phyloP scores from a whole-genome alignment of 1,140 invertebrate species.

The Trissolcus basalis region DNA sequence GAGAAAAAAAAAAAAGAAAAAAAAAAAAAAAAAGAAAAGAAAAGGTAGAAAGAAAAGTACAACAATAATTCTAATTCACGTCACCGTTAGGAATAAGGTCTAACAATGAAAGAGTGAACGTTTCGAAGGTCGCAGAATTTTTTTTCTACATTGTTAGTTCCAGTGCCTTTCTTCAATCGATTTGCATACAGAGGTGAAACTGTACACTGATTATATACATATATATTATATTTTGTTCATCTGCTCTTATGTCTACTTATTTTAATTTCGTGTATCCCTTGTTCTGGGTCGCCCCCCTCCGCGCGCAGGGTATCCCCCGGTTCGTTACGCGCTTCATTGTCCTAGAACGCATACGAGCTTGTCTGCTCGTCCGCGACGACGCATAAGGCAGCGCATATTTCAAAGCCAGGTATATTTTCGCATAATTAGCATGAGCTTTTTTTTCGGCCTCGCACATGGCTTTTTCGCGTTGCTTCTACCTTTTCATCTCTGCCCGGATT shows the following conservation, averaged over 20 bases:
- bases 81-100: constrained; percentile 32
- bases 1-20: too few relatives aligned
- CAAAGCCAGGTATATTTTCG: constrained; percentile 70
- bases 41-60: constrained; percentile 36
- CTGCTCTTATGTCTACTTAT: constrained; percentile 57
- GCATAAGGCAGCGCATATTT: constrained; percentile 67
- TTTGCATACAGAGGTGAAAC: constrained; percentile 55
- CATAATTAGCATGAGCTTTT: constrained; percentile 67
- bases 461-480: constrained; percentile 36
- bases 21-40: too few relatives aligned
- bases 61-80: constrained; percentile 49
- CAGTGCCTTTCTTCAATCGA: constrained; percentile 48
- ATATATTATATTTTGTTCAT: constrained; percentile 58
- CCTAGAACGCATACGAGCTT: constrained; percentile 60
- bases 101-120: constrained; percentile 43
- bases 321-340: constrained; percentile 56
- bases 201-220: constrained; percentile 59
- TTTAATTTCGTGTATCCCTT: constrained; percentile 58
- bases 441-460: constrained; percentile 51
- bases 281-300: constrained; percentile 50
- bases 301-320: constrained; percentile 56
- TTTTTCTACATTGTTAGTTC: constrained; percentile 55
- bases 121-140: constrained; percentile 31
- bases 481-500: constrained; percentile 30
- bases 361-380: constrained; percentile 57